Evolutionary conservation across 2,113 vertebrate species (phyloP).

Genomic region (Sigmodon hispidus): DNA sequence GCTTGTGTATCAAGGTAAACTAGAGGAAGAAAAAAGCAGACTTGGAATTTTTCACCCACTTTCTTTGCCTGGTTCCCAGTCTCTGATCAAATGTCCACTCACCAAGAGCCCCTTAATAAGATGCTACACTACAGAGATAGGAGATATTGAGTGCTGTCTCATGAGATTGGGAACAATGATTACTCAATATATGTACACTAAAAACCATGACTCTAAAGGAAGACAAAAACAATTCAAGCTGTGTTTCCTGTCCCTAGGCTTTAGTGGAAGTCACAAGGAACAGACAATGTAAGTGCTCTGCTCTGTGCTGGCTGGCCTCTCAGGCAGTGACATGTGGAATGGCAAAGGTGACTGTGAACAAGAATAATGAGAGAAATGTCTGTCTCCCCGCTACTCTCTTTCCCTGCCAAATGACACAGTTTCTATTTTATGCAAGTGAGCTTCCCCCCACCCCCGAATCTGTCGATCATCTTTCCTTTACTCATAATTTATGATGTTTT

Average conservation of each 20-base stretch:
- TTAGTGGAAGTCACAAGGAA: constrained; percentile 55
- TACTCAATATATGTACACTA: background rate
- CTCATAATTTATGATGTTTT: background rate
- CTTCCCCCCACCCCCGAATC: constrained; percentile 42
- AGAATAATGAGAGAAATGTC: constrained; percentile 78
- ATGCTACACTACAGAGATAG: background rate
- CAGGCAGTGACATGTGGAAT: constrained; percentile 35
- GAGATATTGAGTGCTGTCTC: background rate
- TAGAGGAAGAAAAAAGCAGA: background rate
- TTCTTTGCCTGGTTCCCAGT: background rate
- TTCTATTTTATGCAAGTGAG: constrained; percentile 56
- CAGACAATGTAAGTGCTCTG: constrained; percentile 64
- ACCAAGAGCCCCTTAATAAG: background rate
- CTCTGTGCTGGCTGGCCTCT: constrained; percentile 54
- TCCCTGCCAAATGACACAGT: constrained; percentile 69
- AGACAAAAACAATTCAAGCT: background rate
- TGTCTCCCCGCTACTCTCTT: constrained; percentile 72
- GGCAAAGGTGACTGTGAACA: constrained; percentile 64
- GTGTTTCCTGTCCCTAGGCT: background rate
- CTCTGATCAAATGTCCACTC: background rate
- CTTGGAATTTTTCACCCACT: background rate
- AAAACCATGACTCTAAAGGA: constrained; percentile 34
- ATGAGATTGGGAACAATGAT: background rate
- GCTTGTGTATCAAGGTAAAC: background rate
- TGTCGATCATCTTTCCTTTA: constrained; percentile 29